Base-by-base conservation (phyloP, 1,140 invertebrate species). In the Araneus ventricosus region DNA sequence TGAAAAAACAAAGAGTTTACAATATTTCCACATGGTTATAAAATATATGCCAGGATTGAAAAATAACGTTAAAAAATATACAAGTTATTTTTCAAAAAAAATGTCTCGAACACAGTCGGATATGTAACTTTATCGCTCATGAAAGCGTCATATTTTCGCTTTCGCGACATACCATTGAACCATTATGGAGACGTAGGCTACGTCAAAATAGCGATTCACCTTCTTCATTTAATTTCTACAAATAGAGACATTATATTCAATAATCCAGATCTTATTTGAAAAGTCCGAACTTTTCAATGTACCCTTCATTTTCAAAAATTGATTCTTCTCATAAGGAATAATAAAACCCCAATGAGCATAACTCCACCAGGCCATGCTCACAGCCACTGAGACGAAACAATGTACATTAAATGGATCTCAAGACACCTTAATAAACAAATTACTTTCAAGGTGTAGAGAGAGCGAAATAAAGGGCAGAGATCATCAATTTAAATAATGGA, bases 401-500 rank as follows among this genome's bases (percentile, higher is more conserved):
- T 24, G 22, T 82, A 39, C 80, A 82, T 82, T 82, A 45, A 82
- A 82, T 52, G 41, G 6, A 45, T 52, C 39, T 14, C 24, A 45
- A 52, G 41, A 41, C 39, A 41, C 57, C 70, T 63, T 63, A 91
- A 91, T 91, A 79, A 80, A 79, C 52, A 91, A 91, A 84, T 84
- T 63, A 37, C 79, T 37, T 61, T 5, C 14, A 34, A 91, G 89
- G 45, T 57, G 3, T 5, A 22, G 34, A 61, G 57, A 67, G 8
- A 67, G 57, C 7, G 27, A 17, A 91, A 61, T 24, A 63, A 80
- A 30, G 45, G 30, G 80, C 45, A 91, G 75, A n/a, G n/a, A n/a
- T 91, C 89, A 91, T 91, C 89, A 91, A 84, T 82, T 89, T 82
- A 91, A 91, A 91, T 91, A 91, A 91, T 91, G 89, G 89, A 22